Percentiles rank a stretch among this genome's conserved stretches.
Evolutionary conservation across 2,888 invertebrate species (phyloP).

Genomic region (Thalpophila matura): DNA sequence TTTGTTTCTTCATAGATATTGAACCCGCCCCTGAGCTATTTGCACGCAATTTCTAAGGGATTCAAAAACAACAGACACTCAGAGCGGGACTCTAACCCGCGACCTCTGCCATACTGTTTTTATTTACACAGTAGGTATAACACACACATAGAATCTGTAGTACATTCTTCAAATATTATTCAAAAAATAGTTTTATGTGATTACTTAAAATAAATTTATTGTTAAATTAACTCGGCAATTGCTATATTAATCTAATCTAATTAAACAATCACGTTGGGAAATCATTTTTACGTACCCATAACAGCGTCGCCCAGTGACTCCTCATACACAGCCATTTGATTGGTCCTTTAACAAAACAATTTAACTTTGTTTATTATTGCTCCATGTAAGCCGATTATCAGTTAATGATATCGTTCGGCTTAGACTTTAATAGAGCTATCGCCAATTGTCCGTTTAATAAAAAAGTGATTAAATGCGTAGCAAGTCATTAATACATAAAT

Average conservation of each 20-base stretch:
- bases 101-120: no score
- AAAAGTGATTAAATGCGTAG: not conserved
- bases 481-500: not conserved
- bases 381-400: not conserved
- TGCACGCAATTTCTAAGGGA: no score
- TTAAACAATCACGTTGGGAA: not conserved
- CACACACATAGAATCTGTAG: no score
- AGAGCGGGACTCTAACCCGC: no score
- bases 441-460: not conserved
- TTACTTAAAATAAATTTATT: no score
- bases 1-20: no score
- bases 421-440: not conserved
- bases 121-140: no score
- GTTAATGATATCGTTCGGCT: not conserved
- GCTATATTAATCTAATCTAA: conserved; percentile 4
- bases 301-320: conserved; percentile 71
- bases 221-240: not conserved
- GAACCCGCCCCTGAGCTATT: no score
- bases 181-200: no score
- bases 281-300: conserved; percentile 71
- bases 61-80: no score
- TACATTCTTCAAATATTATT: no score
- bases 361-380: not conserved
- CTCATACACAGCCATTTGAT: conserved; percentile 82
- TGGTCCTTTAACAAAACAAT: conserved; percentile 78